Evolutionary conservation across 2,113 vertebrate species (phyloP).

Genomic region (Diadophis punctatus): DNA sequence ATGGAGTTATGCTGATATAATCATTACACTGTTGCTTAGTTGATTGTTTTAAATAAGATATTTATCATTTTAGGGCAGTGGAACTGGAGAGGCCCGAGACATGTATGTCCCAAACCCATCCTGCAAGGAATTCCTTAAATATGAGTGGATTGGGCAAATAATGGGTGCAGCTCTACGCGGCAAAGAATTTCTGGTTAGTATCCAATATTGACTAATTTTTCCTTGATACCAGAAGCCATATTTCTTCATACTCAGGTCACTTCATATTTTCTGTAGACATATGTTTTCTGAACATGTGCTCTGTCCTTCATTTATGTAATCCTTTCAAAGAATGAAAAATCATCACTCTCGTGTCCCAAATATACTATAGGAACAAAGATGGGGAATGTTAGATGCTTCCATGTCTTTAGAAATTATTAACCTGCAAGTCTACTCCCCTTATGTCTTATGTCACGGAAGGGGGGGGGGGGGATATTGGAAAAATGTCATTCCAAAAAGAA

Average conservation of each 20-base stretch:
- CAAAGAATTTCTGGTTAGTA: slow-evolving; percentile 93
- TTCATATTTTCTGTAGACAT: neutral
- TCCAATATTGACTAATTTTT: accelerated
- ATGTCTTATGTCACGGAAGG: neutral
- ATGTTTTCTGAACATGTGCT: neutral
- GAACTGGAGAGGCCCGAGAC: slow-evolving; percentile 89
- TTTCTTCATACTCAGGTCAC: neutral
- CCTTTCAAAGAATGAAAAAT: neutral
- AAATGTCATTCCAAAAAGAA: neutral
- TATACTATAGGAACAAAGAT: neutral
- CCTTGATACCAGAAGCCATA: neutral
- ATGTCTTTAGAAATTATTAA: neutral
- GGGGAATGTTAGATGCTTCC: neutral
- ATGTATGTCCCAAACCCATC: slow-evolving; percentile 96
- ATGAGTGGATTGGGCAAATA: slow-evolving; percentile 94
- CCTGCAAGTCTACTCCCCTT: neutral
- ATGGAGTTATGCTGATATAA: neutral
- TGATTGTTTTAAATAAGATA: slow-evolving; percentile 14
- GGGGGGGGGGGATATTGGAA: neutral
- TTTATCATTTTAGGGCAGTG: slow-evolving; percentile 72
- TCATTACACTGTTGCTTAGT: neutral
- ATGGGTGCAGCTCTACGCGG: slow-evolving; percentile 96
- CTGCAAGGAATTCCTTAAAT: slow-evolving; percentile 90
- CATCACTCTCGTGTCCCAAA: neutral
- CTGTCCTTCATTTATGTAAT: neutral